Evolutionary conservation across 1,140 invertebrate genomes (phyloP).

Genomic region (Euwallacea fornicatus): DNA sequence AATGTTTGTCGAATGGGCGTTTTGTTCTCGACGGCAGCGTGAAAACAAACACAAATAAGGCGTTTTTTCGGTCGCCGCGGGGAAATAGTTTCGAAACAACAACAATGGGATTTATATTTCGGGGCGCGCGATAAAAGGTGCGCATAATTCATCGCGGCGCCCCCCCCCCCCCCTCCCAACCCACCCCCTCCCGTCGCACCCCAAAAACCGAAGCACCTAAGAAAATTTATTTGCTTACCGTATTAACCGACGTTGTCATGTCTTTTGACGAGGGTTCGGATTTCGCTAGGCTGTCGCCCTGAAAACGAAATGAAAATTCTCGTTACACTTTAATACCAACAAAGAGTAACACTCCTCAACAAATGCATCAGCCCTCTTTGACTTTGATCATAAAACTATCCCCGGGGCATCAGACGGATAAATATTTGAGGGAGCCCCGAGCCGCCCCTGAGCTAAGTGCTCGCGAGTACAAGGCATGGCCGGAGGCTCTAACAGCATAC

Average conservation of each 20-base stretch:
- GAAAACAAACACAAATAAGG: background rate
- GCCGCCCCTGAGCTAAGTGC: slow-evolving; percentile 22
- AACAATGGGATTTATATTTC: too few relatives aligned
- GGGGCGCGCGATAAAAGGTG: too few relatives aligned
- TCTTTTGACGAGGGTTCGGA: slow-evolving; percentile 49
- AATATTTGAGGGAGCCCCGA: slow-evolving; percentile 15
- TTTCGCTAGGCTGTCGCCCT: slow-evolving; percentile 51
- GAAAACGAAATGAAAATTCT: slow-evolving; percentile 41
- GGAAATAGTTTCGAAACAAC: too few relatives aligned
- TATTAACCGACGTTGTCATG: slow-evolving; percentile 51
- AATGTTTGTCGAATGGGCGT: slow-evolving; percentile 4
- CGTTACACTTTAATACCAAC: slow-evolving; percentile 15
- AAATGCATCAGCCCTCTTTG: background rate
- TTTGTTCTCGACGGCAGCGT: background rate
- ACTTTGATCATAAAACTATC: background rate
- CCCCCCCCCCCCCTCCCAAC: too few relatives aligned
- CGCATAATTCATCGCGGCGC: too few relatives aligned
- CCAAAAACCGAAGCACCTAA: background rate
- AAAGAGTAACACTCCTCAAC: background rate
- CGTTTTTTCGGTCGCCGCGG: background rate
- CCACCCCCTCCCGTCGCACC: too few relatives aligned
- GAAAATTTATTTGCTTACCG: slow-evolving; percentile 42
- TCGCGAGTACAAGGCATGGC: slow-evolving; percentile 18
- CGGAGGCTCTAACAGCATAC: slow-evolving; percentile 33
- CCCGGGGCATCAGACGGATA: background rate